phyloP scores from a whole-genome alignment of 2,797 vertebrate genomes.

The Mareca strepera region DNA sequence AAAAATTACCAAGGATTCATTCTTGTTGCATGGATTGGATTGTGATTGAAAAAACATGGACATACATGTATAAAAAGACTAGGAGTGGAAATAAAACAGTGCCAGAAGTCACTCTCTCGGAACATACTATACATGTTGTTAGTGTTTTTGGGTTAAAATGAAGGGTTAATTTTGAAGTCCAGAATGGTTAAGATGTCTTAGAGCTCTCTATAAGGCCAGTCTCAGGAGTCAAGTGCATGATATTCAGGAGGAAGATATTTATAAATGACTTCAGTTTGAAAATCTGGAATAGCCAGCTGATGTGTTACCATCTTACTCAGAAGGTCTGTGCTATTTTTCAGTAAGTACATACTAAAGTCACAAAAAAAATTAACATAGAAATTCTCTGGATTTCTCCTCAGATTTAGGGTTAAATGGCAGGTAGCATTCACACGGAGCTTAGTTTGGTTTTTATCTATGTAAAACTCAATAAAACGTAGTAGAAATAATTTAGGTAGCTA shows the following conservation, averaged over 20 bases:
- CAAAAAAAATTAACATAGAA: not conserved
- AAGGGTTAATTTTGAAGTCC: conserved; percentile 30
- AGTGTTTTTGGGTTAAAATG: conserved; percentile 15
- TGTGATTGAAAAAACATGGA: not conserved
- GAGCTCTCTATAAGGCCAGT: not conserved
- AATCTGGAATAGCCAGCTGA: not conserved
- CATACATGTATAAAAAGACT: not conserved
- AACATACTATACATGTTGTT: not conserved
- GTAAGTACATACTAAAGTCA: not conserved
- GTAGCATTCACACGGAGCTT: not conserved
- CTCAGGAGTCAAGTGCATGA: not conserved
- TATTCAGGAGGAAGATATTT: not conserved
- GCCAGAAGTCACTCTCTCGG: not conserved
- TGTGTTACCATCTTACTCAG: not conserved
- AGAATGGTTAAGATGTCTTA: not conserved
- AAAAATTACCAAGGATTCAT: conserved; percentile 5
- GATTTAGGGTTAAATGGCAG: not conserved
- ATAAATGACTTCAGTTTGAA: not conserved
- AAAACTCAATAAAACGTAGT: not conserved
- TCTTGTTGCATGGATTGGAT: conserved; percentile 6
- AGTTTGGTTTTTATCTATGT: not conserved
- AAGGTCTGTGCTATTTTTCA: not conserved
- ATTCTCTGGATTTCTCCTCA: not conserved
- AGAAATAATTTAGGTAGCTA: not conserved
- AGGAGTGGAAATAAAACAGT: not conserved